Evolutionary conservation across 2,113 vertebrate genomes (phyloP).

Genomic region (Serilophus lunatus): DNA sequence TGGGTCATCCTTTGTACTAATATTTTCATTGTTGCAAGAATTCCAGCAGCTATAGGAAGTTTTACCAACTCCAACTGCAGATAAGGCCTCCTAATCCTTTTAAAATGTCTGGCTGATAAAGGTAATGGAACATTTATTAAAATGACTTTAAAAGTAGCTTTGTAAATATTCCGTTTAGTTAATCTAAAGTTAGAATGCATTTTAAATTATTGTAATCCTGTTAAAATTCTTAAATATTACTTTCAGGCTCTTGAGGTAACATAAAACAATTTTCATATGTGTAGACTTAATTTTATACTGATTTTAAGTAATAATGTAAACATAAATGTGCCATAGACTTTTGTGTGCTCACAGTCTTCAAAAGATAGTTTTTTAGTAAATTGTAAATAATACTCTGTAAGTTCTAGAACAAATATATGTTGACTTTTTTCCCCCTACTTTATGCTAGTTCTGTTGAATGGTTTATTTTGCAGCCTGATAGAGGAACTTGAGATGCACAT

Average conservation of each 20-base stretch:
- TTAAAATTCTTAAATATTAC: constrained; percentile 29
- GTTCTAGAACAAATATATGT: constrained; percentile 57
- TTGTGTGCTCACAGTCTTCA: constrained; percentile 55
- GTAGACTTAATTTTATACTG: constrained; percentile 63
- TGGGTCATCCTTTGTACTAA: background rate
- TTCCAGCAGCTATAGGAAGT: background rate
- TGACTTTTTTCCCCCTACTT: constrained; percentile 19
- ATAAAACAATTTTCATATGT: constrained; percentile 41
- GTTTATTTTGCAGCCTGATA: constrained; percentile 17
- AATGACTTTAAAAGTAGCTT: constrained; percentile 22
- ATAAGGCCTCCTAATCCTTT: background rate
- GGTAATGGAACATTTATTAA: constrained; percentile 1
- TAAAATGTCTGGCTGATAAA: background rate
- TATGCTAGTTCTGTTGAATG: background rate
- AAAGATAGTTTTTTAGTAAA: constrained; percentile 69
- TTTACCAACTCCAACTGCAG: background rate
- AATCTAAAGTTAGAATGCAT: constrained; percentile 15
- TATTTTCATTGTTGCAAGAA: background rate
- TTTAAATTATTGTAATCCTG: constrained; percentile 60
- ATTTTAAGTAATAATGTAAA: constrained; percentile 64
- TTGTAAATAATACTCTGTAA: constrained; percentile 74
- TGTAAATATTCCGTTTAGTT: constrained; percentile 57
- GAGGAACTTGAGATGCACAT: constrained; percentile 33
- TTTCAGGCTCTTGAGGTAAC: constrained; percentile 52
- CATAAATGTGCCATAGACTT: constrained; percentile 73